phyloP scores from a whole-genome alignment of 2,113 vertebrate genomes.

The Budorcas taxicolor region DNA sequence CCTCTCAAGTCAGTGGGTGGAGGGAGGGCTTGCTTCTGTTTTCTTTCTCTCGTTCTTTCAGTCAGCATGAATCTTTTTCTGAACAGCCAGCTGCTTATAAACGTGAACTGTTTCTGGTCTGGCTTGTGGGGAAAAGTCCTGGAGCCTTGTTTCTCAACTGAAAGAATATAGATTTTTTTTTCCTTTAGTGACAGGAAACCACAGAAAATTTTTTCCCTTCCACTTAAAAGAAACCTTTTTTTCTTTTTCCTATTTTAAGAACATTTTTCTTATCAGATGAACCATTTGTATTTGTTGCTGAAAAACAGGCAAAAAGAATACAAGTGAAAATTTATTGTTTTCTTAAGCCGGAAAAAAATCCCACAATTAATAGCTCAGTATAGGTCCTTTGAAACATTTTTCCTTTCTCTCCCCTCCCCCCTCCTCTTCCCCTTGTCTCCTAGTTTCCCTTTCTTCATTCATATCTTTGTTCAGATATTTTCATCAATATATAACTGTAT shows the following conservation, averaged over 20 bases:
- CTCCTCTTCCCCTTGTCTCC: too few species aligned
- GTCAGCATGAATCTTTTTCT: accelerated
- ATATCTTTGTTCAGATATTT: not conserved
- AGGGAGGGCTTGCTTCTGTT: not conserved
- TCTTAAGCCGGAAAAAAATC: not conserved
- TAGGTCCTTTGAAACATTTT: not conserved
- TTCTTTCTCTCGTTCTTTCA: not conserved
- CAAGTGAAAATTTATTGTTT: not conserved
- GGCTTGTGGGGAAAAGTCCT: not conserved
- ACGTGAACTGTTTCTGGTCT: not conserved
- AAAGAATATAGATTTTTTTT: not conserved
- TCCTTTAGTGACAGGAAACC: not conserved
- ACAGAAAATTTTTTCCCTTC: not conserved
- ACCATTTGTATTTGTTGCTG: not conserved
- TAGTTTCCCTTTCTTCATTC: not conserved
- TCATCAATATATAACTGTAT: not conserved
- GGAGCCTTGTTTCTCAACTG: not conserved
- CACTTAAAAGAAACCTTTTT: not conserved
- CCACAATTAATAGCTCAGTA: not conserved
- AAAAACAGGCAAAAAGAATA: not conserved
- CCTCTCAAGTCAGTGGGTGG: too few species aligned
- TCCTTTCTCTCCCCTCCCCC: not conserved
- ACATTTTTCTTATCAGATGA: not conserved
- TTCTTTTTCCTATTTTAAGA: not conserved
- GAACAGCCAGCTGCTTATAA: not conserved